Evolutionary conservation across 2,797 vertebrate species (phyloP).

Genomic region (Xenentodon cancila): DNA sequence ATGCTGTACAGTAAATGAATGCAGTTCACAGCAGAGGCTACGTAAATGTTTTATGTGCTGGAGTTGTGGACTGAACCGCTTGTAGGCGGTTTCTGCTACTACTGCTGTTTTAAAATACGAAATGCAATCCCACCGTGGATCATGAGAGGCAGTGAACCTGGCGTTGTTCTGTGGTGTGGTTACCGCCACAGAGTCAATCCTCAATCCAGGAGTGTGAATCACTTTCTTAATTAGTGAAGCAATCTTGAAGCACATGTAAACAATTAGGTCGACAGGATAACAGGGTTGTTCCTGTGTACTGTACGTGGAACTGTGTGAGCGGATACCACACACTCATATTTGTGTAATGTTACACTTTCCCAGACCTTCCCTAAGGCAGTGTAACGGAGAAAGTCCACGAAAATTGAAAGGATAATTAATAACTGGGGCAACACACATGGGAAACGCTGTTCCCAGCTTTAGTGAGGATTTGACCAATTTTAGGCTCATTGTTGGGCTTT

Average conservation of each 20-base stretch:
- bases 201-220: conserved; percentile 77
- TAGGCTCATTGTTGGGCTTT: not conserved
- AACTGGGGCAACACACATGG: not conserved
- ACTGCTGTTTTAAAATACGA: conserved; percentile 35
- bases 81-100: conserved; percentile 43
- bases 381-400: conserved; percentile 16
- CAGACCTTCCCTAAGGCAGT: conserved; percentile 23
- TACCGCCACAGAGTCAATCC: conserved; percentile 59
- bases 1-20: conserved; percentile 25
- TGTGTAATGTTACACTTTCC: conserved; percentile 42
- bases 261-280: conserved; percentile 68
- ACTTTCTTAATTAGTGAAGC: conserved; percentile 71
- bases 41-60: conserved; percentile 49
- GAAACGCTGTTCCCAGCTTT: not conserved
- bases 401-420: conserved; percentile 10
- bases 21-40: conserved; percentile 50
- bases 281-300: conserved; percentile 38
- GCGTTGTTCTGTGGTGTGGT: conserved; percentile 59
- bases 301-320: conserved; percentile 17
- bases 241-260: conserved; percentile 71
- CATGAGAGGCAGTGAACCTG: conserved; percentile 41
- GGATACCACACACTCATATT: conserved; percentile 2
- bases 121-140: conserved; percentile 35
- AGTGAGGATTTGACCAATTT: not conserved
- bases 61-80: conserved; percentile 38